These are phyloP conservation scores for Anthopleura xanthogrammica DNA, from an alignment of 92 coral and sea anemone genomes.

Conservation along the genomic window DNA sequence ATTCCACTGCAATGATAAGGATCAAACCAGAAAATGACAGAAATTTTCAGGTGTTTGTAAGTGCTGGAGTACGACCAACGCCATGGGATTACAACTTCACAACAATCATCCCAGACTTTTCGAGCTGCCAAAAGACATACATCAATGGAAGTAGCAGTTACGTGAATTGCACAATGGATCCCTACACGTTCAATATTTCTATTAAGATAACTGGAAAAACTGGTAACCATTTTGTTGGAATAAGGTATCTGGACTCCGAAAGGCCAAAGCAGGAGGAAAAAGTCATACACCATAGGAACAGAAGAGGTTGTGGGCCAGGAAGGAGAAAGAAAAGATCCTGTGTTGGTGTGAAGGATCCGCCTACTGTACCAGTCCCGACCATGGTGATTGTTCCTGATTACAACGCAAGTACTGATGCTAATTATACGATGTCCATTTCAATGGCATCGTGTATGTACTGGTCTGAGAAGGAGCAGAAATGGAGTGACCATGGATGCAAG, in stretches of 20 bases:
- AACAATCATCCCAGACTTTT: slow-evolving; percentile 34
- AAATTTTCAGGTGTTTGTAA: slow-evolving; percentile 26
- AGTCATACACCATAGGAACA: background rate
- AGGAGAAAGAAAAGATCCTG: slow-evolving; percentile 41
- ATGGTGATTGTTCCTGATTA: slow-evolving; percentile 48
- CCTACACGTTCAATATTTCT: slow-evolving; percentile 41
- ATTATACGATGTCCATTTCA: slow-evolving; percentile 65
- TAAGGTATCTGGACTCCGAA: slow-evolving; percentile 23
- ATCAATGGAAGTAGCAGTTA: background rate
- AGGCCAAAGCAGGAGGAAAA: background rate
- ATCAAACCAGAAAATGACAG: slow-evolving; percentile 7
- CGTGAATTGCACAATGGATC: slow-evolving; percentile 63
- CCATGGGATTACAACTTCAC: slow-evolving; percentile 41
- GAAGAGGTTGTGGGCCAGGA: slow-evolving; percentile 23
- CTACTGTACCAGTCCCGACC: slow-evolving; percentile 63
- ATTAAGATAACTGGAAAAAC: slow-evolving; percentile 48
- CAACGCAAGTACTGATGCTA: slow-evolving; percentile 51
- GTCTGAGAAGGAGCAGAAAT: slow-evolving; percentile 62
- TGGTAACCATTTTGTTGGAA: slow-evolving; percentile 64
- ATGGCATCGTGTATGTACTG: slow-evolving; percentile 68
- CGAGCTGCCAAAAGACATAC: slow-evolving; percentile 13
- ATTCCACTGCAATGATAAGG: slow-evolving; percentile 35
- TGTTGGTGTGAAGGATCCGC: slow-evolving; percentile 65
- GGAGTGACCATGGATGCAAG: slow-evolving; percentile 76
- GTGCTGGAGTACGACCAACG: slow-evolving; percentile 30